Evolutionary conservation across 2,113 vertebrate species (phyloP).

Genomic region (Candoia aspera): DNA sequence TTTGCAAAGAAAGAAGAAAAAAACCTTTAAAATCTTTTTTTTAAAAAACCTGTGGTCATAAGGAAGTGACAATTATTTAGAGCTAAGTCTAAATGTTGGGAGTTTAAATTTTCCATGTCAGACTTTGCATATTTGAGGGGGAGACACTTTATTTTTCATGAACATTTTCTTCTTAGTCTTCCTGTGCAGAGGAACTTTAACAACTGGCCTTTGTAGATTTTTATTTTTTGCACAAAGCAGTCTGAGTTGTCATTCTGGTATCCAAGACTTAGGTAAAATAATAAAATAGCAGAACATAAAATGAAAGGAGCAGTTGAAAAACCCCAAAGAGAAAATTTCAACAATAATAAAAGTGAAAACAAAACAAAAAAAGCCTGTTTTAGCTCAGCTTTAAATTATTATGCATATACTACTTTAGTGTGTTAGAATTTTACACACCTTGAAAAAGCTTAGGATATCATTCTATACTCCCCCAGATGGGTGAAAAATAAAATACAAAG

Average conservation of each 20-base stretch:
- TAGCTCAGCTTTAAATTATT: neutral
- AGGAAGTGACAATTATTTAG: neutral
- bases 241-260: neutral
- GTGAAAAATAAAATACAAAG: constrained; percentile 51
- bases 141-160: neutral
- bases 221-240: neutral
- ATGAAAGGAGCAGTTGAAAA: neutral
- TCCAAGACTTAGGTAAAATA: neutral
- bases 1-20: neutral
- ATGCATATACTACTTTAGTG: neutral
- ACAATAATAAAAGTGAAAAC: neutral
- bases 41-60: neutral
- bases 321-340: neutral
- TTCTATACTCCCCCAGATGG: neutral
- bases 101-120: neutral
- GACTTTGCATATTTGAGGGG: neutral
- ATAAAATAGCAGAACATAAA: neutral
- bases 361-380: neutral
- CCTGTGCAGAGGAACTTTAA: neutral
- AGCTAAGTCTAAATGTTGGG: neutral
- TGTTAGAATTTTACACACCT: neutral
- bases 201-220: neutral
- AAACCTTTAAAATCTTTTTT: neutral
- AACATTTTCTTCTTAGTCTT: neutral
- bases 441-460: neutral